A percentile compares a stretch with the other conserved stretches of the same genome.
Conservation (phyloP, 2,888 invertebrate genomes). For the Corythucha ciliata region DNA sequence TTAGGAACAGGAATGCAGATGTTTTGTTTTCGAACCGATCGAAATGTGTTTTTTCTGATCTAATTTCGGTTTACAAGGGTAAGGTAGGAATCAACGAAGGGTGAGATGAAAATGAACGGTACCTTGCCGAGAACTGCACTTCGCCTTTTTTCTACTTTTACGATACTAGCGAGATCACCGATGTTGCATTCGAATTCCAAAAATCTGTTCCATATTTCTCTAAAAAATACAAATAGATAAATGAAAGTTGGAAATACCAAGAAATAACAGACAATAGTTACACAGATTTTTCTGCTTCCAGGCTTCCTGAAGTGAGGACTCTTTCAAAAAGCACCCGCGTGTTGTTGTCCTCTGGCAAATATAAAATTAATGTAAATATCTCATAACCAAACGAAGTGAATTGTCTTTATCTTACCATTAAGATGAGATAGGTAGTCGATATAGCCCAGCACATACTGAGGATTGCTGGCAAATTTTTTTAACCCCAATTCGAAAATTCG, state of each 20-base stretch:
- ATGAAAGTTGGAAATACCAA: constrained; percentile 1
- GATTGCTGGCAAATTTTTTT: constrained; percentile 90
- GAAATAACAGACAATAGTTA: constrained; percentile 43
- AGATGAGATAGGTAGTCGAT: constrained; percentile 95
- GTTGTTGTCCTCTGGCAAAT: constrained; percentile 88
- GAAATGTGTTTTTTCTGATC: too few species aligned
- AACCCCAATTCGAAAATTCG: constrained; percentile 94
- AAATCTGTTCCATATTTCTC: constrained; percentile 97
- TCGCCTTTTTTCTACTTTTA: constrained; percentile 91
- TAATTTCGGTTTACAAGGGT: too few species aligned
- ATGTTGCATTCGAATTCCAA: constrained; percentile 98
- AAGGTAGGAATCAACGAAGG: too few species aligned
- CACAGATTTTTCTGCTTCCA: constrained; percentile 85
- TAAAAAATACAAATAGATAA: constrained; percentile 43
- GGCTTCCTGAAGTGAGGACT: constrained; percentile 82
- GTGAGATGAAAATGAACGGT: constrained; percentile 19
- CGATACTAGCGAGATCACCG: constrained; percentile 91
- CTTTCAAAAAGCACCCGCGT: constrained; percentile 97
- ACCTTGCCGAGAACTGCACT: constrained; percentile 87
- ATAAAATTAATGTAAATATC: constrained; percentile 5
- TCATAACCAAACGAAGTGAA: background rate
- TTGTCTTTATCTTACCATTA: constrained; percentile 54
- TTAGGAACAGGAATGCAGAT: background rate
- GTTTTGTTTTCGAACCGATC: background rate
- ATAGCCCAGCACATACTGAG: constrained; percentile 91